Evolutionary conservation across 1,140 invertebrate species (phyloP), one percentile per base, ranked within the genome.

Genomic region (Cecropterus lyciades): DNA sequence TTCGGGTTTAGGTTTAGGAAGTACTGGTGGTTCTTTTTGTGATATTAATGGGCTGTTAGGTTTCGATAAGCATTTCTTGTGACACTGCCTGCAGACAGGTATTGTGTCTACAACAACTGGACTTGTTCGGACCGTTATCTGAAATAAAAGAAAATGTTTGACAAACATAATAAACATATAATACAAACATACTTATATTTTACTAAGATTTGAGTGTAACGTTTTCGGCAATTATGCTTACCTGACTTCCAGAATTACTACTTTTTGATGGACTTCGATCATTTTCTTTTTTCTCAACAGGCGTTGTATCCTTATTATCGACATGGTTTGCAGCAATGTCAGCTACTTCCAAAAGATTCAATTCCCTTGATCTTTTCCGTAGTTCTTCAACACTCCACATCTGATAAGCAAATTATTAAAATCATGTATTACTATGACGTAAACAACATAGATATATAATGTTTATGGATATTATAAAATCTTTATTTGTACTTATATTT

Each of bases 221-320:
- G 9, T 4, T 15, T 60, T 42, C 11, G 0, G 42, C 1, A 24
- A n/a, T 0, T 33, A 16, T 42, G 73, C 68, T 70, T 91, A 95
- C 95, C 92, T 96, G 95, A 79, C 95, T 96, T 73, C 95, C 95
- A 37, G 95, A 95, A 59, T 95, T 95, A 69, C 95, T 95, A 82
- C 94, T 96, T 81, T 93, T 95, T 67, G 94, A 95, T 67, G 94
- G 95, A 91, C 94, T 95, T 45, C 83, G 85, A 55, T 95, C 95
- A 17, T 92, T 92, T 73, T 95, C 94, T 53, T 82, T 93, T 78
- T 89, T 92, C 53, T 92, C 87, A 13, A 64, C 66, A n/a, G 80
- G 70, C 0, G 75, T 70, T 10, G 69, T 57, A 17, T 79, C 75
- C 75, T 84, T 89, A 14, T 63, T 76, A 63, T 89, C 83, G 24